A percentile compares a stretch with the other conserved stretches of the same genome.
Conservation (phyloP, 1,140 invertebrate genomes). For the Drosophila tani region DNA sequence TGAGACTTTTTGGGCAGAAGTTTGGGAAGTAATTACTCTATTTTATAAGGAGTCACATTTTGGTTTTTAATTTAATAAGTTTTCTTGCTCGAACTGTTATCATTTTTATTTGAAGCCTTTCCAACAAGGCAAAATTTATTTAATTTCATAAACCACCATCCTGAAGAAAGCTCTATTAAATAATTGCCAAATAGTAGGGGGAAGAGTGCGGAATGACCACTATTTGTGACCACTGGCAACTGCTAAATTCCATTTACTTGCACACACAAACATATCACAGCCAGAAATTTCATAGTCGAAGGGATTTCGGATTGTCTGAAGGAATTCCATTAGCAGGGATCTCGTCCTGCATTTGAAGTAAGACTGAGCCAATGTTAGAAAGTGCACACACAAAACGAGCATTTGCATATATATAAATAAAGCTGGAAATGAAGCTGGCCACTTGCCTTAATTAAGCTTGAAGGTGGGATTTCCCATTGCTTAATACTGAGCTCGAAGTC, state of each 20-base stretch:
- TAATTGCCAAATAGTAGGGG: slow-evolving; percentile 4
- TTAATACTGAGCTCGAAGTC: not conserved
- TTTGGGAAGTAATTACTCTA: not conserved
- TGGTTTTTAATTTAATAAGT: not conserved
- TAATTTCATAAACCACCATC: not conserved
- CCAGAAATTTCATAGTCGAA: slow-evolving; percentile 30
- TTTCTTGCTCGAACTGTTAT: too few species aligned
- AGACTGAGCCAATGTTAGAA: not conserved
- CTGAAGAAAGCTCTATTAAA: slow-evolving; percentile 8
- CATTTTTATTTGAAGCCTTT: not conserved
- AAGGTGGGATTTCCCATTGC: slow-evolving; percentile 17
- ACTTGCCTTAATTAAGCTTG: slow-evolving; percentile 53
- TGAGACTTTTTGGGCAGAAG: not conserved
- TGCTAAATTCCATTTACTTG: slow-evolving; percentile 45
- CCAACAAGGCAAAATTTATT: not conserved
- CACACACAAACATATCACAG: slow-evolving; percentile 7
- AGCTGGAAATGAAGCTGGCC: slow-evolving; percentile 24
- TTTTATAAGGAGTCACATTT: not conserved
- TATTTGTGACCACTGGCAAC: slow-evolving; percentile 15
- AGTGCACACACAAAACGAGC: slow-evolving; percentile 18
- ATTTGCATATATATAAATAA: slow-evolving; percentile 18
- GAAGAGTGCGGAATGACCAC: not conserved
- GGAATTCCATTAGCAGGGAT: slow-evolving; percentile 29
- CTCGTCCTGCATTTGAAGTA: slow-evolving; percentile 19
- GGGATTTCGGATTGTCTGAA: slow-evolving; percentile 20